phyloP scores from a whole-genome alignment of 2,797 vertebrate species.

The Hylomyscus alleni region DNA sequence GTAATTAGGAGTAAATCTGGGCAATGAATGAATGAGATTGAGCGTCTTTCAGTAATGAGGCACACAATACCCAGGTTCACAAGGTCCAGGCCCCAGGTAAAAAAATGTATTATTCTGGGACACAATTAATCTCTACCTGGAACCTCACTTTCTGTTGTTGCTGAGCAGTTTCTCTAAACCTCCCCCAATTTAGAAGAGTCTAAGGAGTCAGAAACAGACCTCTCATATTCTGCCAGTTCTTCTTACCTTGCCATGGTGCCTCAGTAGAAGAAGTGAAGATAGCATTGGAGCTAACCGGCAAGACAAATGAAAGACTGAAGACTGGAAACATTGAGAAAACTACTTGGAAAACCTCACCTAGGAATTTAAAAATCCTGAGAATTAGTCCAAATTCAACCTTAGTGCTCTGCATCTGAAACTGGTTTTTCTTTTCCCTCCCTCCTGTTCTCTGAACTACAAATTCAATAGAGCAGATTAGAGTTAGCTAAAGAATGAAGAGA shows the following conservation, averaged over 20 bases:
- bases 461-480: background rate
- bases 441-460: background rate
- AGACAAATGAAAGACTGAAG: background rate
- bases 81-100: background rate
- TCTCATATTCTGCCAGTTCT: background rate
- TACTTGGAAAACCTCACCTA: background rate
- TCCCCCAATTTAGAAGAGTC: background rate
- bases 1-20: background rate
- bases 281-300: background rate
- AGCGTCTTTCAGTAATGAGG: background rate
- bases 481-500: conserved; percentile 12
- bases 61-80: background rate
- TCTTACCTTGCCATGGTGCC: background rate
- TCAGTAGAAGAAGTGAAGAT: background rate
- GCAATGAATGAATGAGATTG: background rate
- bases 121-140: background rate
- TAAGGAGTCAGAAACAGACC: background rate
- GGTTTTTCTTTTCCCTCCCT: background rate
- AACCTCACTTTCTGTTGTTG: background rate
- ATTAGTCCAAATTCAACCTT: background rate
- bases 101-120: background rate
- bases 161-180: background rate
- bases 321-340: background rate
- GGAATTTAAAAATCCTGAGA: background rate
- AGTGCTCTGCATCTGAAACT: background rate